These are phyloP conservation scores for Aspiorhynchus laticeps DNA, from an alignment of 2,113 vertebrate species.

Conservation along the genomic window DNA sequence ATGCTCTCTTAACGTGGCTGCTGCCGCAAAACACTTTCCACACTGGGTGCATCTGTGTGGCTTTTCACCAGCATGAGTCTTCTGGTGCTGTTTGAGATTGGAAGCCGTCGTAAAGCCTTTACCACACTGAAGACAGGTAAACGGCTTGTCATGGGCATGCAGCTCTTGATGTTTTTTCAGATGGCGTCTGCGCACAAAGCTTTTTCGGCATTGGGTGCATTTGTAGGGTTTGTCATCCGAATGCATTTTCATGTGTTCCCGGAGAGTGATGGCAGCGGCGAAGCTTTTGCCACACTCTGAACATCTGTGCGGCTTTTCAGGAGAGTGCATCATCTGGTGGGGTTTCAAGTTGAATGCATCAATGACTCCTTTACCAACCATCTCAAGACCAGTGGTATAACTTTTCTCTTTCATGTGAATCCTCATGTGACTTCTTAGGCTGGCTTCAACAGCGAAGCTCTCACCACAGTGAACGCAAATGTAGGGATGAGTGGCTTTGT, in stretches of 20 bases:
- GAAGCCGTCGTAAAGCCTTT: slow-evolving; percentile 80
- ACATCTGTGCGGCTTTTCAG: slow-evolving; percentile 81
- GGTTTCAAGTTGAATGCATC: slow-evolving; percentile 79
- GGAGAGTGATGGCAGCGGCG: slow-evolving; percentile 77
- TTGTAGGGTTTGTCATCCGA: slow-evolving; percentile 91
- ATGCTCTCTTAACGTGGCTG: slow-evolving; percentile 77
- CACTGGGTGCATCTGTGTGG: slow-evolving; percentile 77
- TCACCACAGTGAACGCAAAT: slow-evolving; percentile 81
- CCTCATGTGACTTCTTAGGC: slow-evolving; percentile 80
- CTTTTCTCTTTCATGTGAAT: slow-evolving; percentile 82
- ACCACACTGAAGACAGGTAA: slow-evolving; percentile 78
- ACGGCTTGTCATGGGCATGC: slow-evolving; percentile 87
- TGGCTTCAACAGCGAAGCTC: slow-evolving; percentile 80
- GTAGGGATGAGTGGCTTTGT: slow-evolving; percentile 79
- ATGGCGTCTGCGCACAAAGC: slow-evolving; percentile 87
- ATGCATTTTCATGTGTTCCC: slow-evolving; percentile 85
- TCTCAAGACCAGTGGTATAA: slow-evolving; percentile 77
- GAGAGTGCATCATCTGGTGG: slow-evolving; percentile 79
- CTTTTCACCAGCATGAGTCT: slow-evolving; percentile 75
- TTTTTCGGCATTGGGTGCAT: slow-evolving; percentile 88
- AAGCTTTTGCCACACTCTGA: slow-evolving; percentile 80
- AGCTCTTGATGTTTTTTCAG: slow-evolving; percentile 86
- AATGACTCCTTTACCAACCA: slow-evolving; percentile 80
- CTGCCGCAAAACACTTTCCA: slow-evolving; percentile 77
- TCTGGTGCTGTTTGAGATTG: slow-evolving; percentile 80